These are phyloP conservation scores for Germaria angustata DNA, from an alignment of 2,888 invertebrate species.

Conservation along the genomic window DNA sequence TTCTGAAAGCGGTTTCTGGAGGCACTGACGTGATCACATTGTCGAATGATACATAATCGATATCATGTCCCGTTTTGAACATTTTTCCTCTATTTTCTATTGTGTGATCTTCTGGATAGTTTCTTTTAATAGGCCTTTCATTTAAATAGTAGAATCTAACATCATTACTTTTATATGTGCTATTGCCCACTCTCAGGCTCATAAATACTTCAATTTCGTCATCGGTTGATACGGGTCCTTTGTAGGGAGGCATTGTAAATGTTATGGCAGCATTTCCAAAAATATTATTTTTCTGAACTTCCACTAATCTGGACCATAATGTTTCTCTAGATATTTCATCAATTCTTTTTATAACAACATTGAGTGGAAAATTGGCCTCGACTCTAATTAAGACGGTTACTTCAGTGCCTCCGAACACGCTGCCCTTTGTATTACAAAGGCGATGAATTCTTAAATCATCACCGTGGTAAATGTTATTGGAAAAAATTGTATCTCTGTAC, in stretches of 20 bases:
- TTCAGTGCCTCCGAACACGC: constrained; percentile 5
- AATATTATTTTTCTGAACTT: background rate
- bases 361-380: background rate
- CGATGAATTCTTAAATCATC: constrained; percentile 36
- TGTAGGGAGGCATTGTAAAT: constrained; percentile 21
- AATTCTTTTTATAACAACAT: constrained; percentile 18
- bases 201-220: constrained; percentile 30
- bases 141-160: constrained; percentile 26
- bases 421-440: constrained; percentile 39
- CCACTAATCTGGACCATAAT: background rate
- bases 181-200: background rate
- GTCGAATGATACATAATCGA: background rate
- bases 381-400: constrained; percentile 22
- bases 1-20: background rate
- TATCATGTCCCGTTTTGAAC: background rate
- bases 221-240: background rate
- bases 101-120: background rate
- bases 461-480: constrained; percentile 34
- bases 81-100: background rate
- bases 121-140: background rate
- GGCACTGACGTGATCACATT: background rate
- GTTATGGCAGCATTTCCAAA: constrained; percentile 26
- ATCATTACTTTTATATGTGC: constrained; percentile 12
- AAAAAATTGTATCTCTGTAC: constrained; percentile 40
- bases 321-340: constrained; percentile 10